Conservation (phyloP, 1,140 invertebrate species). For the Ceratina japonica region DNA sequence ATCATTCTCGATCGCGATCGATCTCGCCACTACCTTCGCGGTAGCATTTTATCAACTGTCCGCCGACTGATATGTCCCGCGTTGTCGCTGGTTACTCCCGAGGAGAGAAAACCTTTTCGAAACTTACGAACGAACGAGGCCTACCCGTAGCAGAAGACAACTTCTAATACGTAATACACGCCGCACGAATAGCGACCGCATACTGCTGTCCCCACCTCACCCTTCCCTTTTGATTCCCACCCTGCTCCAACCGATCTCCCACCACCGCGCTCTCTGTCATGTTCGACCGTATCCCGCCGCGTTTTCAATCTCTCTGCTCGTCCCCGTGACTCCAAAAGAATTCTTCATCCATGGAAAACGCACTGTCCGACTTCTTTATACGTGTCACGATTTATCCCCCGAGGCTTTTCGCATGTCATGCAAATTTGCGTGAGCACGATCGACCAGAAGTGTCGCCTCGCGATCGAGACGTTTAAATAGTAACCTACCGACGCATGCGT, state of each 20-base stretch:
- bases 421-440: background rate
- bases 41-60: conserved; percentile 54
- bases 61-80: conserved; percentile 19
- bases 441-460: background rate
- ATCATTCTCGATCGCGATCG: conserved; percentile 46
- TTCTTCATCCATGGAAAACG: accelerated
- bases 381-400: too few relatives aligned
- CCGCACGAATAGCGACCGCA: conserved; percentile 68
- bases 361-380: too few relatives aligned
- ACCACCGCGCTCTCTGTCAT: conserved; percentile 17
- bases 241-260: background rate
- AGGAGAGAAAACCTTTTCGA: conserved; percentile 19
- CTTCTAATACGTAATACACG: conserved; percentile 55
- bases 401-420: conserved; percentile 9
- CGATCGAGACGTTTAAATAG: conserved; percentile 29
- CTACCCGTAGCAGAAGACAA: conserved; percentile 44
- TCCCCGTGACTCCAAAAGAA: background rate
- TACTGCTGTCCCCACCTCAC: conserved; percentile 69
- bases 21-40: conserved; percentile 57
- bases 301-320: background rate
- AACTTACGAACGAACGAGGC: conserved; percentile 21
- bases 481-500: conserved; percentile 2
- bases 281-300: background rate
- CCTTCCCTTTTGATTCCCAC: conserved; percentile 54
- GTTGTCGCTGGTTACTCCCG: background rate